Base-by-base conservation (phyloP, 2,113 vertebrate genomes). In the Solenodon paradoxus region DNA sequence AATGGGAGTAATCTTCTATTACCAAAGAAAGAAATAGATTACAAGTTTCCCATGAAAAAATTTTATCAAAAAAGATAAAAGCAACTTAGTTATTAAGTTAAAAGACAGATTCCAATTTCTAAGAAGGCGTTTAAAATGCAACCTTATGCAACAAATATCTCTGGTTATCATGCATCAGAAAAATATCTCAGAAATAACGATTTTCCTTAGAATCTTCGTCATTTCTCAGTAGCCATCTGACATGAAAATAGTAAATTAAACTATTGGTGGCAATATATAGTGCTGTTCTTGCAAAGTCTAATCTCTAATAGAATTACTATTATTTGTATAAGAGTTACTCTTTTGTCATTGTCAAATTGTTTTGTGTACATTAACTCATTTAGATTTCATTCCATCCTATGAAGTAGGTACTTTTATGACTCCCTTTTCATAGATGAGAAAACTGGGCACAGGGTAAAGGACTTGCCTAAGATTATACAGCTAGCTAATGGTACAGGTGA, bases 1-100 rank as follows among this genome's bases (percentile, higher is more conserved):
- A 84, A 88, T 88, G 32, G 45, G 92, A 95, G 79, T 75, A 84
- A 88, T 38, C 51, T 90, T 75, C 64, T 51, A n/a, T 19, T 55
- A 74, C 38, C 26, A 79, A 86, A 90, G 22, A 92, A 88, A 88
- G 59, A 83, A 92, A 69, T 10, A 74, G 19, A 35, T 71, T 47
- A 82, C 2, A 57, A 3, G 0, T 78, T 84, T 91, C n/a, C 63
- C 32, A 38, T 38, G 32, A 95, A 95, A 94, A 86, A 35, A 64
- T 42, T 88, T 95, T 61, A n/a, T n/a, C 45, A 12, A 81, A 85
- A 94, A 66, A 45, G 4, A 26, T 69, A 66, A 0, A 9, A 71
- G 6, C 42, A 26, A 53, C 35, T 55, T 86, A 85, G 22, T 82
- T 94, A 61, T 82, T 83, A 66, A 86, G 30, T 84, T 82, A 30